phyloP scores from a whole-genome alignment of 2,797 vertebrate genomes.

The Alcedo atthis region DNA sequence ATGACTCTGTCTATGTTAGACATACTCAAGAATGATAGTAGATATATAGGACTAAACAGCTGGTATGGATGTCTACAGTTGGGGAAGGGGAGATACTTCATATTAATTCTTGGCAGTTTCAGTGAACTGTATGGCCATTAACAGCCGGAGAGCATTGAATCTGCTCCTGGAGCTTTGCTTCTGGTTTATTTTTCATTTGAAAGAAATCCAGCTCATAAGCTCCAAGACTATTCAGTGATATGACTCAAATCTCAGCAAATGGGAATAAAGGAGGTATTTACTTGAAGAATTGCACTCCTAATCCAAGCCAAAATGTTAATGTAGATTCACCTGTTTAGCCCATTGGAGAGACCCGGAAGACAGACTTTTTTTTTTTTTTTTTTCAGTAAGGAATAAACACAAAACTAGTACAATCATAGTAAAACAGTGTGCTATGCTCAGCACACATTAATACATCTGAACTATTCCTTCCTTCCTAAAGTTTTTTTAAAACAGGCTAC shows the following conservation, averaged over 20 bases:
- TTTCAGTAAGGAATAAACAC: background rate
- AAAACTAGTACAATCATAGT: background rate
- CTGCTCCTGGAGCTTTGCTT: constrained; percentile 45
- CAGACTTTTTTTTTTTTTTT: background rate
- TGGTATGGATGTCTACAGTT: background rate
- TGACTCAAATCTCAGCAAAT: constrained; percentile 21
- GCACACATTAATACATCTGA: background rate
- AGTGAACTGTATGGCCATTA: constrained; percentile 1
- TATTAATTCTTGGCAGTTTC: constrained; percentile 22
- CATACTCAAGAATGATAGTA: background rate
- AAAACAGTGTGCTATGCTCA: background rate
- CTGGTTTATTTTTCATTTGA: constrained; percentile 59
- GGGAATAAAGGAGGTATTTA: constrained; percentile 12
- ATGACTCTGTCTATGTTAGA: background rate
- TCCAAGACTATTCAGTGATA: constrained; percentile 8
- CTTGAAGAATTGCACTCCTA: background rate
- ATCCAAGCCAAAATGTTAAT: background rate
- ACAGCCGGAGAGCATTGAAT: constrained; percentile 5
- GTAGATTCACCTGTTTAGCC: background rate
- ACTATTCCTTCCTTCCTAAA: background rate
- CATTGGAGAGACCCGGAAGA: background rate
- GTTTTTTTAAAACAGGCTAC: background rate
- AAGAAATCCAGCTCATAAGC: constrained; percentile 19
- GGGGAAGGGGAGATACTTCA: constrained; percentile 24
- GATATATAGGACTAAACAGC: constrained; percentile 17